Evolutionary conservation across 2,797 vertebrate genomes (phyloP), one percentile per base, ranked within the genome.

Genomic region (Remorina albescens): DNA sequence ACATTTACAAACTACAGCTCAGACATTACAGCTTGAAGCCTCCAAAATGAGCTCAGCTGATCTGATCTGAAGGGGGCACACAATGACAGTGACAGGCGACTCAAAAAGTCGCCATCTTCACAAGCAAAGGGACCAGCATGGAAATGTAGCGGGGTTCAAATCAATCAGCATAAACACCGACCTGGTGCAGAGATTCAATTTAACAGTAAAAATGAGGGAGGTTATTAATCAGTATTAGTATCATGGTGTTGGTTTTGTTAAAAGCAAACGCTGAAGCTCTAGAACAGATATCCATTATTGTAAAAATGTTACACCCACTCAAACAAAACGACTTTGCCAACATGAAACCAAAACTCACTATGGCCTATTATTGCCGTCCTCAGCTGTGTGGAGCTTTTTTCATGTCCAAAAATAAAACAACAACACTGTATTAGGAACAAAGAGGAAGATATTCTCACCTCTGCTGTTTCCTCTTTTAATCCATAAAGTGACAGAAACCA

Each of bases 251-350:
- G 42, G 42, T 47, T 47, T 67, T 39, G 6, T 10, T 61, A 9
- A 28, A 55, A 47, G 47, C n/a, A 59, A 58, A 78, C 62, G 65
- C 42, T 73, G 59, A 6, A 58, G 26, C 49, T 72, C 67, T 55
- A 1, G 62, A 84, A 70, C 50, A 71, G 72, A 78, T 37, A 78
- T 83, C 82, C 70, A 36, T 87, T 83, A 80, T 11, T 32, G 28
- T 62, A 60, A 76, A 74, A 78, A 62, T 8, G 36, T 61, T 23
- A 70, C 76, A 37, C 77, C 85, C 67, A 82, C 74, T 76, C 81
- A 83, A 80, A 88, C 72, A 85, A 85, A 88, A 85, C 49, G 26
- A 41, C 76, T 84, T 84, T 71, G 49, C 68, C 56, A 71, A 67
- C 77, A 39, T 85, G 64, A 60, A 84, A 89, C 88, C 85, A 80